phyloP scores from a whole-genome alignment of 1,140 invertebrate genomes.

The Drosophila gunungcola region DNA sequence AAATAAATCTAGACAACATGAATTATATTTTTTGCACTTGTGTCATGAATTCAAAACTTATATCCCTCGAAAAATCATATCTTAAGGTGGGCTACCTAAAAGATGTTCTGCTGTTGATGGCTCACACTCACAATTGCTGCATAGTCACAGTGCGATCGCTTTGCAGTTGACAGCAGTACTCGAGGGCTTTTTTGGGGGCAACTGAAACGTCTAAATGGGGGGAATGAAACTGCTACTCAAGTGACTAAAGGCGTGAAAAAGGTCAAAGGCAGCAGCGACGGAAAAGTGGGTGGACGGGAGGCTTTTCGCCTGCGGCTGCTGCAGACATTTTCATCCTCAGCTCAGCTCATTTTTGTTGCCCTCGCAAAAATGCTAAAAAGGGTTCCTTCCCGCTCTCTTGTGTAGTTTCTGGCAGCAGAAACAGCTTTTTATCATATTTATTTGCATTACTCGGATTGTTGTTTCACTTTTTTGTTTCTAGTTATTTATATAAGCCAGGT shows the following conservation, averaged over 20 bases:
- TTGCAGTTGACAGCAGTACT: conserved; percentile 59
- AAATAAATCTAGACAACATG: not conserved
- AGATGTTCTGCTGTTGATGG: conserved; percentile 19
- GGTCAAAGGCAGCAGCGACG: conserved; percentile 67
- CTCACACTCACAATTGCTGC: not conserved
- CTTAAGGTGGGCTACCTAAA: not conserved
- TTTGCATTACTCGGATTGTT: conserved; percentile 50
- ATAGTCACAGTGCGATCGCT: conserved; percentile 37
- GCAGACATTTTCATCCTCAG: conserved; percentile 62
- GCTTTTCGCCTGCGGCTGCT: conserved; percentile 31
- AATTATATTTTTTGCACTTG: too few species aligned
- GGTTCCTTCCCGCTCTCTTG: conserved; percentile 15
- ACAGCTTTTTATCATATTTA: conserved; percentile 69
- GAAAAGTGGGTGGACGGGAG: conserved; percentile 11
- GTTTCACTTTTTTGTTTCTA: conserved; percentile 23
- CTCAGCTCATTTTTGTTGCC: conserved; percentile 43
- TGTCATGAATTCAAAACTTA: not conserved
- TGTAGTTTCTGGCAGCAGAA: conserved; percentile 45
- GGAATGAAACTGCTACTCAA: conserved; percentile 73
- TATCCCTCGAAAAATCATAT: not conserved
- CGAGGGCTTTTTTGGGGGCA: conserved; percentile 22
- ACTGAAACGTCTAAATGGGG: conserved; percentile 8
- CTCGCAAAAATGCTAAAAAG: conserved; percentile 51
- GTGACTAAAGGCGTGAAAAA: conserved; percentile 78
- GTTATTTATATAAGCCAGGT: conserved; percentile 61